Evolutionary conservation across 2,888 invertebrate genomes (phyloP).

Genomic region (Eilema depressum): DNA sequence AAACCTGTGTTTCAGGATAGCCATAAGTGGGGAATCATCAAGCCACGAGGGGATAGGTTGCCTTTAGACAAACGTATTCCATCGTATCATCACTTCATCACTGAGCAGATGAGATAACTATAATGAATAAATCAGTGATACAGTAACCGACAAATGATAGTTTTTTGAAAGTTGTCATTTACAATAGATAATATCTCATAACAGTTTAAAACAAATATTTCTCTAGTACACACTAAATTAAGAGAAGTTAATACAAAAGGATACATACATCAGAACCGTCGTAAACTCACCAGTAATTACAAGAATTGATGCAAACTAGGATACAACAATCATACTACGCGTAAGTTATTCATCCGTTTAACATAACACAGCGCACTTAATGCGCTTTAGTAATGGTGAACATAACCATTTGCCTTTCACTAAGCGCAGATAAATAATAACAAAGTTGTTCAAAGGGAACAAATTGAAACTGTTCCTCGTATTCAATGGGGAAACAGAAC

Average conservation of each 20-base stretch:
- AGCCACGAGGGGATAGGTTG: too few species aligned
- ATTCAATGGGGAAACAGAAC: conserved; percentile 56
- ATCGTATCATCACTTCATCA: background rate
- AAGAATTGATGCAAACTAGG: conserved; percentile 30
- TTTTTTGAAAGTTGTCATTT: background rate
- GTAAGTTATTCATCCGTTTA: conserved; percentile 46
- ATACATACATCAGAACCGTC: conserved; percentile 5
- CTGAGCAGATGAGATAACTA: background rate
- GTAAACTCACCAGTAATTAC: conserved; percentile 33
- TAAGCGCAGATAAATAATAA: conserved; percentile 52
- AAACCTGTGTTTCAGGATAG: too few species aligned
- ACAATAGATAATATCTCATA: background rate
- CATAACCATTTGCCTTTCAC: conserved; percentile 54
- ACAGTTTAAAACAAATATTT: background rate
- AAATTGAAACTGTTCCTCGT: conserved; percentile 55
- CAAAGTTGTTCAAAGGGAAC: conserved; percentile 56
- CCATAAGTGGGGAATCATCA: too few species aligned
- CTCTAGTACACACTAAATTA: background rate
- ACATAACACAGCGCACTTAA: conserved; percentile 48
- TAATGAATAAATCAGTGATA: background rate
- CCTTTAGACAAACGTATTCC: background rate
- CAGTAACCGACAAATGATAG: background rate
- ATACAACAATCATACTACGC: conserved; percentile 22
- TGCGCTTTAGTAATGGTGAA: conserved; percentile 47
- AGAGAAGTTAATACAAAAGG: background rate